A percentile compares a stretch with the other conserved stretches of the same genome.
Evolutionary conservation across 92 coral and sea anemone species (phyloP).

Genomic region (Parazoanthus atlanticus): DNA sequence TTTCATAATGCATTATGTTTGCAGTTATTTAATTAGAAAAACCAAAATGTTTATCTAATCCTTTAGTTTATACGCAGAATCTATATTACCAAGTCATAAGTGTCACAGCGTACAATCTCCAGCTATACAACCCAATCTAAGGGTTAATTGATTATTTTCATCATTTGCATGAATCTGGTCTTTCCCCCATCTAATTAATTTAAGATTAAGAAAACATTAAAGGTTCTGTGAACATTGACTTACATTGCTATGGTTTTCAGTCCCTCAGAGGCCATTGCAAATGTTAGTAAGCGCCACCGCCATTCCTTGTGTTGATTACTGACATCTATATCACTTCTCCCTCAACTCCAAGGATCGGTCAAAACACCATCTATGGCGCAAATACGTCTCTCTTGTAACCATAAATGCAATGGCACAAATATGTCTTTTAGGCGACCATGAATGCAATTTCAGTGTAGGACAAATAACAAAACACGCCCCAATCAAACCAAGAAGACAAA

Average conservation of each 20-base stretch:
- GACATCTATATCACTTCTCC: not conserved
- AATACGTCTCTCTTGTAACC: not conserved
- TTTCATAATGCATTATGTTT: not conserved
- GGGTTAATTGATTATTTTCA: not conserved
- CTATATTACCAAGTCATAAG: not conserved
- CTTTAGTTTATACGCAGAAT: not conserved
- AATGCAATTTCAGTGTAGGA: not conserved
- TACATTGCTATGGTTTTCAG: not conserved
- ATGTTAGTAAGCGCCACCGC: not conserved
- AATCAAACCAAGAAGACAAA: not conserved
- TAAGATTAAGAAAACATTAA: not conserved
- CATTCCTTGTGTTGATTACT: not conserved
- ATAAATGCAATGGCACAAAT: not conserved
- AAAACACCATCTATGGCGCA: not conserved
- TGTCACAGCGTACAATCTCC: not conserved
- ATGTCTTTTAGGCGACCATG: not conserved
- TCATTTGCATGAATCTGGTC: not conserved
- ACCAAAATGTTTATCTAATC: not conserved
- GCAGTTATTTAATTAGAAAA: not conserved
- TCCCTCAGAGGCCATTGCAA: not conserved
- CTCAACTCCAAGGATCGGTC: not conserved
- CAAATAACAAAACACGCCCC: not conserved
- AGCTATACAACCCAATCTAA: not conserved
- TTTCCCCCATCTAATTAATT: no score
- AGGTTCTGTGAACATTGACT: not conserved